A percentile compares a stretch with the other conserved stretches of the same genome.
Evolutionary conservation across 2,113 vertebrate species (phyloP).

Genomic region (Lepisosteus oculatus): DNA sequence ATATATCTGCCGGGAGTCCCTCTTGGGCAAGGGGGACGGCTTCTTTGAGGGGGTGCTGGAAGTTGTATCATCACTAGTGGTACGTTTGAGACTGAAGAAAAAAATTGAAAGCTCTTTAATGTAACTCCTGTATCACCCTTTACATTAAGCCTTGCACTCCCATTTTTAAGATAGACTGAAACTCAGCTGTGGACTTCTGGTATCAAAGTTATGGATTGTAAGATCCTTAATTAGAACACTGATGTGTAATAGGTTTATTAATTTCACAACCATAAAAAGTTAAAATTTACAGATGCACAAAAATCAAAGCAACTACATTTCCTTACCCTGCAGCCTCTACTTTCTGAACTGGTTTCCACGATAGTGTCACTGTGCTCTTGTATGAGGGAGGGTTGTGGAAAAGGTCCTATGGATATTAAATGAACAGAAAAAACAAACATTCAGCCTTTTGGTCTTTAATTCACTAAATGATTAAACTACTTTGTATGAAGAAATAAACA

Average conservation of each 20-base stretch:
- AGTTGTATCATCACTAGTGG: slow-evolving; percentile 74
- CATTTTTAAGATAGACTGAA: too few relatives aligned
- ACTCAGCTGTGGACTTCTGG: too few relatives aligned
- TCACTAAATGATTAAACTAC: background rate
- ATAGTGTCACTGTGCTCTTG: slow-evolving; percentile 94
- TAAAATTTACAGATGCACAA: background rate
- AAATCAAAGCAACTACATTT: slow-evolving; percentile 17
- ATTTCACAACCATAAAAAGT: too few relatives aligned
- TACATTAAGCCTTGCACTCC: too few relatives aligned
- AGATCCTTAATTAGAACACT: too few relatives aligned
- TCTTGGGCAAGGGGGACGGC: slow-evolving; percentile 77
- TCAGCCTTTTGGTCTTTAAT: background rate
- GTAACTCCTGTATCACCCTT: too few relatives aligned
- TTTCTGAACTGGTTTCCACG: slow-evolving; percentile 97
- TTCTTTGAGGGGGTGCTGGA: slow-evolving; percentile 80
- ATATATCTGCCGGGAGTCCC: slow-evolving; percentile 94
- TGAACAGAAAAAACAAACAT: background rate
- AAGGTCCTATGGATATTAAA: slow-evolving; percentile 74
- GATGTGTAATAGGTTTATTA: too few relatives aligned
- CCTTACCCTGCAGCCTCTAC: slow-evolving; percentile 76
- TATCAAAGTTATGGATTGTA: too few relatives aligned
- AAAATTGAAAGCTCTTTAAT: background rate
- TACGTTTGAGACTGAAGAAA: slow-evolving; percentile 78
- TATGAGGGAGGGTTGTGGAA: slow-evolving; percentile 98
- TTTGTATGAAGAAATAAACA: too few relatives aligned